Evolutionary conservation across 2,888 invertebrate genomes (phyloP).

Genomic region (Acrocera orbiculus): DNA sequence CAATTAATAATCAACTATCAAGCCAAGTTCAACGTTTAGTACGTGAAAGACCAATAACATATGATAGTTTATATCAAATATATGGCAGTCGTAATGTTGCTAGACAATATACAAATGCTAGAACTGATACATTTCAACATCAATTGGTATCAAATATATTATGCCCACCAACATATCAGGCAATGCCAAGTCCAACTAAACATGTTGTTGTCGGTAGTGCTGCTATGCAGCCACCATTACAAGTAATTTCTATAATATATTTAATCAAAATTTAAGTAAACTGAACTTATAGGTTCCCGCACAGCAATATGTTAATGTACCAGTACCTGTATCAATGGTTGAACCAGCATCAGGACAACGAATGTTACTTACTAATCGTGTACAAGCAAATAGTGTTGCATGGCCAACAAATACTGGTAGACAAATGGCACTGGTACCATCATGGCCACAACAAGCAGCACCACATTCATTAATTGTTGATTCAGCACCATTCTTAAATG

Average conservation of each 20-base stretch:
- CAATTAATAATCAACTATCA: conserved; percentile 77
- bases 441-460: conserved; percentile 65
- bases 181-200: conserved; percentile 48
- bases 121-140: conserved; percentile 74
- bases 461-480: conserved; percentile 57
- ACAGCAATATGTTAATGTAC: conserved; percentile 61
- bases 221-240: conserved; percentile 32
- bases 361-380: conserved; percentile 48
- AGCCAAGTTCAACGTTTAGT: conserved; percentile 55
- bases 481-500: conserved; percentile 53
- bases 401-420: conserved; percentile 35
- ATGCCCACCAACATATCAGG: conserved; percentile 78
- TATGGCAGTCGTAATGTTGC: conserved; percentile 51
- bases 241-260: conserved; percentile 17
- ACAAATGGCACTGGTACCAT: conserved; percentile 68
- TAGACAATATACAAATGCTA: conserved; percentile 45
- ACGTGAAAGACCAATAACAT: conserved; percentile 54
- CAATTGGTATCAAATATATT: conserved; percentile 87
- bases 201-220: conserved; percentile 37
- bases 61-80: conserved; percentile 48
- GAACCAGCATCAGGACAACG: conserved; percentile 65
- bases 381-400: conserved; percentile 31
- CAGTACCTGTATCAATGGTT: conserved; percentile 74
- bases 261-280: conserved; percentile 5
- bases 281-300: conserved; percentile 41